These are phyloP conservation scores for Cataglyphis livida DNA, from an alignment of 2,888 invertebrate species.

Conservation along the genomic window DNA sequence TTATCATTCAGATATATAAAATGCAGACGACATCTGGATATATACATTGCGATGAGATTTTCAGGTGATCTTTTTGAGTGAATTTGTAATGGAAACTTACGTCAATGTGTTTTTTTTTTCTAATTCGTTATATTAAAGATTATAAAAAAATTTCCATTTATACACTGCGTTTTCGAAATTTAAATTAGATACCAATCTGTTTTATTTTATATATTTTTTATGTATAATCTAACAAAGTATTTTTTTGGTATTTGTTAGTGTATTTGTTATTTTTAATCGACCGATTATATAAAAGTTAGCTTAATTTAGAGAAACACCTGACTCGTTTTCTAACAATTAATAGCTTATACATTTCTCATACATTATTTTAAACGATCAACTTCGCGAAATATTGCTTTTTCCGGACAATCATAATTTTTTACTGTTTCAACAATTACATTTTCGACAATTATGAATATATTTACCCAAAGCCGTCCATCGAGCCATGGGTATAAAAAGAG, in stretches of 20 bases:
- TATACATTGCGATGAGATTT: slow-evolving; percentile 28
- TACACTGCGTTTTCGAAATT: not conserved
- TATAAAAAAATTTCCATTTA: not conserved
- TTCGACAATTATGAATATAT: not conserved
- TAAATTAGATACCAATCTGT: not conserved
- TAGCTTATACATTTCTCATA: not conserved
- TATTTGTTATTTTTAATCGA: not conserved
- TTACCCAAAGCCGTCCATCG: slow-evolving; percentile 28
- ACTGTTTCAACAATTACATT: slow-evolving; percentile 3
- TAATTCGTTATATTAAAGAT: slow-evolving; percentile 5
- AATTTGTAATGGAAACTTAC: slow-evolving; percentile 63
- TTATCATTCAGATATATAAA: slow-evolving; percentile 69
- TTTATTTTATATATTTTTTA: slow-evolving; percentile 14
- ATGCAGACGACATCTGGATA: slow-evolving; percentile 51
- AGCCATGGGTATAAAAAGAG: not conserved
- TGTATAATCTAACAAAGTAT: not conserved
- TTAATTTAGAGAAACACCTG: not conserved
- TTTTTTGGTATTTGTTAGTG: not conserved
- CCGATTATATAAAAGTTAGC: not conserved
- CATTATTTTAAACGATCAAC: not conserved
- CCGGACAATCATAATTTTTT: slow-evolving; percentile 14
- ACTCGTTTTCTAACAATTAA: slow-evolving; percentile 19
- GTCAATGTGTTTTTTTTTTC: slow-evolving; percentile 63
- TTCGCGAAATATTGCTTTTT: slow-evolving; percentile 11
- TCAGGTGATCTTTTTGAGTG: slow-evolving; percentile 57